phyloP scores from a whole-genome alignment of 1,140 invertebrate species.

The Aethina tumida region DNA sequence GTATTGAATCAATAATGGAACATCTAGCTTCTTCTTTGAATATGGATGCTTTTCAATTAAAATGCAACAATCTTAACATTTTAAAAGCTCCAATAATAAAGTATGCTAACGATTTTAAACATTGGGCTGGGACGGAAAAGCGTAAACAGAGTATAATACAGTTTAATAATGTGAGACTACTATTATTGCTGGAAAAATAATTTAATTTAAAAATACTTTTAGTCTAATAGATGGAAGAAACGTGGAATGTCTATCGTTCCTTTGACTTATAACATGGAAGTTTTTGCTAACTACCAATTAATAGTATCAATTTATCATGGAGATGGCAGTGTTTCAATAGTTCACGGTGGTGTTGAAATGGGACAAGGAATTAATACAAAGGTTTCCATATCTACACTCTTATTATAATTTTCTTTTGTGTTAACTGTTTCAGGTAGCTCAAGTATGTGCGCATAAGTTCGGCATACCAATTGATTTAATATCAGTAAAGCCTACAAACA shows the following conservation, averaged over 20 bases:
- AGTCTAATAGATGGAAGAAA: conserved; percentile 67
- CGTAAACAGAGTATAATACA: conserved; percentile 43
- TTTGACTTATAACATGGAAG: conserved; percentile 53
- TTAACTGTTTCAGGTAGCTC: too few relatives aligned
- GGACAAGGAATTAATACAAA: conserved; percentile 74
- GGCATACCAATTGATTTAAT: conserved; percentile 59
- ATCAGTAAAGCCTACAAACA: conserved; percentile 54
- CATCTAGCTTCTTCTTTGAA: conserved; percentile 57
- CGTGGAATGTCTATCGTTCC: conserved; percentile 55
- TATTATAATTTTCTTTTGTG: too few relatives aligned
- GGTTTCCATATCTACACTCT: too few relatives aligned
- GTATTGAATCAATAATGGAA: conserved; percentile 73
- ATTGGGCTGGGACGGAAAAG: conserved; percentile 48
- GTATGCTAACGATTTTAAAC: conserved; percentile 50
- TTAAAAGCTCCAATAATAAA: conserved; percentile 17
- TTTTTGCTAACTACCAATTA: conserved; percentile 48
- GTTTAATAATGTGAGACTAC: conserved; percentile 43
- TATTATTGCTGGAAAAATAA: conserved; percentile 2
- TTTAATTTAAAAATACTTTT: too few relatives aligned
- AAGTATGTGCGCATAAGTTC: conserved; percentile 61
- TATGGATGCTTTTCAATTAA: conserved; percentile 58
- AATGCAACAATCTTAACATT: conserved; percentile 47
- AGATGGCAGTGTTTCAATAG: conserved; percentile 67
- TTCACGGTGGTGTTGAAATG: conserved; percentile 73
- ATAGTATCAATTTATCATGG: conserved; percentile 60